A percentile compares a stretch with the other conserved stretches of the same genome.
Conservation (phyloP, 30 jellyfish, hydroid and myxozoan genomes). For the Aurelia sp. region DNA sequence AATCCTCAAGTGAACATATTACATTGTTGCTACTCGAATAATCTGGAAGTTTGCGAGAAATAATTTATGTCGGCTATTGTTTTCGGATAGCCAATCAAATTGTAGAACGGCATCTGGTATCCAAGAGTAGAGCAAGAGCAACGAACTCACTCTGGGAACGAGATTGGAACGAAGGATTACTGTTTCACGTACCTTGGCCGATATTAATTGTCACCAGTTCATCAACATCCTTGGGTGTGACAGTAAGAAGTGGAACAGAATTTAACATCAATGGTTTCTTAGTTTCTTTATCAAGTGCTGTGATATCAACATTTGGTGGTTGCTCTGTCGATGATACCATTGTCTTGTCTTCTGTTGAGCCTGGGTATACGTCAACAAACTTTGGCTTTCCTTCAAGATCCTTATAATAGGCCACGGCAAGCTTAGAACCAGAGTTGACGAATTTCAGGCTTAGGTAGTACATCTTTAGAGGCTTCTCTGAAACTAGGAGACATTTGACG, state of each 20-base stretch:
- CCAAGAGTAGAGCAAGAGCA: too few species aligned
- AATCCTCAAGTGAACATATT: too few species aligned
- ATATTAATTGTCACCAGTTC: constrained; percentile 43
- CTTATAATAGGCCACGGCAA: constrained; percentile 41
- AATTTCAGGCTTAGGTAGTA: constrained; percentile 65
- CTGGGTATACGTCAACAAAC: constrained; percentile 21
- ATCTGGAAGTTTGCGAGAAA: too few species aligned
- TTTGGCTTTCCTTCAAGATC: constrained; percentile 70
- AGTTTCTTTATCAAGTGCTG: constrained; percentile 63
- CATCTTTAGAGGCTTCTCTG: constrained; percentile 50
- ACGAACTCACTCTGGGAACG: too few species aligned
- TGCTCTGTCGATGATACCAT: constrained; percentile 32
- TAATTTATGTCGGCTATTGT: too few species aligned
- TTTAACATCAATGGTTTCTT: constrained; percentile 37
- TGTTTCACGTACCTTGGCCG: constrained; percentile 29
- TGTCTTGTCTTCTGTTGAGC: constrained; percentile 31
- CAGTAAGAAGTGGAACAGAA: constrained; percentile 8
- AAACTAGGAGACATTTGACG: background rate
- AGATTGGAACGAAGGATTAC: too few species aligned
- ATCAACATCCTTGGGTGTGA: constrained; percentile 70
- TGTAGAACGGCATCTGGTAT: too few species aligned
- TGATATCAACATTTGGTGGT: constrained; percentile 37
- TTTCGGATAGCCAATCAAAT: too few species aligned
- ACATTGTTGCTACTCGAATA: too few species aligned
- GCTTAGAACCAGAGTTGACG: constrained; percentile 54